Evolutionary conservation across 2,888 invertebrate species (phyloP).

Genomic region (Eupithecia exiguata): DNA sequence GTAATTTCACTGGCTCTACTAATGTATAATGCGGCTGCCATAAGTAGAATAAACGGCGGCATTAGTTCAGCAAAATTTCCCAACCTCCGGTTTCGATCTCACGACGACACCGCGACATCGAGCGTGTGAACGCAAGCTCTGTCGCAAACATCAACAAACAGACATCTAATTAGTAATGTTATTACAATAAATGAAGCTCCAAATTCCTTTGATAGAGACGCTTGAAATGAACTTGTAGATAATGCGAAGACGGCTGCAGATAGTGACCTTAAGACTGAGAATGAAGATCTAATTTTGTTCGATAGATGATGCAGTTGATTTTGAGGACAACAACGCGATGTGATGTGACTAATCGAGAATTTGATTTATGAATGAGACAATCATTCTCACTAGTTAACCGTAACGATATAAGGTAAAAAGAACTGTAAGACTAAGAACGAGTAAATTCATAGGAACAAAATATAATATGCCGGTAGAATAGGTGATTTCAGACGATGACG

Average conservation of each 20-base stretch:
- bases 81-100: conserved; percentile 67
- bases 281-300: conserved; percentile 13
- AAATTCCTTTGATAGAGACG: conserved; percentile 36
- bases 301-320: background rate
- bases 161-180: conserved; percentile 33
- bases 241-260: conserved; percentile 8
- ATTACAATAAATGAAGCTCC: conserved; percentile 38
- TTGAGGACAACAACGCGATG: conserved; percentile 5
- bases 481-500: background rate
- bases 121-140: conserved; percentile 69
- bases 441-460: background rate
- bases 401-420: background rate
- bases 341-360: conserved; percentile 25
- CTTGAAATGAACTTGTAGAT: conserved; percentile 9
- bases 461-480: too few species aligned
- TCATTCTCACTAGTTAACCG: conserved; percentile 5
- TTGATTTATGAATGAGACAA: conserved; percentile 13
- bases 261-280: conserved; percentile 15
- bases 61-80: conserved; percentile 63
- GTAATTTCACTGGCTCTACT: background rate
- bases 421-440: background rate
- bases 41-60: conserved; percentile 33
- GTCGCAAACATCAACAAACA: conserved; percentile 57
- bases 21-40: background rate
- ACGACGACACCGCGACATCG: conserved; percentile 55